A percentile compares a stretch with the other conserved stretches of the same genome.
Conservation (phyloP, 2,888 invertebrate species). For the Habroteleia sp. region DNA sequence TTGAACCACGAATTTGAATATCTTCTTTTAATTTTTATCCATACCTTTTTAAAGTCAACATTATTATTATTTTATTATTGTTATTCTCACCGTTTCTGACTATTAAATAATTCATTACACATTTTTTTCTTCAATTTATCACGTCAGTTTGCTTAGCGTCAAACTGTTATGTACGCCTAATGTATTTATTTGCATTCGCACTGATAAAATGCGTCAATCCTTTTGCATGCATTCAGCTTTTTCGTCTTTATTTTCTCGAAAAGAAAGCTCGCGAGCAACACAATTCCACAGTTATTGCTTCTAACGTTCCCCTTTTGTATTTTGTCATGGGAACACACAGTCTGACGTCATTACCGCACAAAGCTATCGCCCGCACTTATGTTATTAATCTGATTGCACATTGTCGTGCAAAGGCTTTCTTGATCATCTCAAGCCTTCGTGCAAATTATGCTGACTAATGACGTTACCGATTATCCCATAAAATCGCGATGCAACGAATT, state of each 20-base stretch:
- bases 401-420: conserved; percentile 39
- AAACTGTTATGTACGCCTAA: no score
- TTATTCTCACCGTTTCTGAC: no score
- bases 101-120: no score
- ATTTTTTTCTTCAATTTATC: no score
- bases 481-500: conserved; percentile 28
- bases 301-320: conserved; percentile 29
- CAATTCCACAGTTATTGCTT: conserved; percentile 13
- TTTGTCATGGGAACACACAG: conserved; percentile 28
- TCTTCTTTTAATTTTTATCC: no score
- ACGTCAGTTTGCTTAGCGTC: no score
- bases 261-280: conserved; percentile 1
- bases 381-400: conserved; percentile 46
- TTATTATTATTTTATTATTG: no score
- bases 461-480: conserved; percentile 50
- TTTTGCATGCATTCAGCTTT: not conserved
- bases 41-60: no score
- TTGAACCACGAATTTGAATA: no score
- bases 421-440: conserved; percentile 26
- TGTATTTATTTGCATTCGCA: no score
- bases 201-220: no score
- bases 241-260: conserved; percentile 11
- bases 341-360: conserved; percentile 38
- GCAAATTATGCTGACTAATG: conserved; percentile 50
- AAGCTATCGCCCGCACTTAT: conserved; percentile 32